phyloP scores from a whole-genome alignment of 2,113 vertebrate genomes.

The Desmodus rotundus region DNA sequence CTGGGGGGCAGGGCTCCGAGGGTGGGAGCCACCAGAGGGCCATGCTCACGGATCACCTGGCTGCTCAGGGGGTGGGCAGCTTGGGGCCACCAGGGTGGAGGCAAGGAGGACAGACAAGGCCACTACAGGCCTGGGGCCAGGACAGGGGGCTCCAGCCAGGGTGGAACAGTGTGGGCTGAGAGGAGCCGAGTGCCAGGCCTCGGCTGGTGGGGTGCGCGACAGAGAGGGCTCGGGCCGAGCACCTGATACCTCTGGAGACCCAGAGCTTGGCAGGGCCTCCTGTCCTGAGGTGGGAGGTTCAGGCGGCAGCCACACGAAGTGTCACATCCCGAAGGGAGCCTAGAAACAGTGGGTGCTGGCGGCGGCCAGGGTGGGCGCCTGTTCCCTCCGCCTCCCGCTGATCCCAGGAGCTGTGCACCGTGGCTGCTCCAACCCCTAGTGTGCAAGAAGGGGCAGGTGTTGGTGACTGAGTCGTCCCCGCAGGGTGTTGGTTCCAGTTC shows the following conservation, averaged over 20 bases:
- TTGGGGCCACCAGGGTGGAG: not conserved
- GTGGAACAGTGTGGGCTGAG: no score
- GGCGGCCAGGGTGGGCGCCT: not conserved
- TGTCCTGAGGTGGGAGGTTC: not conserved
- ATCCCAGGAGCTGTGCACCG: not conserved
- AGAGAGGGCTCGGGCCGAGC: not conserved
- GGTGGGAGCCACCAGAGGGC: not conserved
- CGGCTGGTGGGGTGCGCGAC: not conserved
- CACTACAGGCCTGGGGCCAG: not conserved
- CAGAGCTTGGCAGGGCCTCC: not conserved
- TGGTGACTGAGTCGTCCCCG: not conserved
- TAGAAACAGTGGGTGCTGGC: fast-evolving
- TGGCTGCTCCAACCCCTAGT: not conserved
- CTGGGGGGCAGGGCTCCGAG: not conserved
- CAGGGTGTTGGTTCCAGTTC: not conserved
- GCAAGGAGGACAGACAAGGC: not conserved
- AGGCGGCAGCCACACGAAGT: not conserved
- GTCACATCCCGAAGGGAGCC: not conserved
- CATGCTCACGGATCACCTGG: not conserved
- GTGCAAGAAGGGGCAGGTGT: no score
- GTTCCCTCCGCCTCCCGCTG: not conserved
- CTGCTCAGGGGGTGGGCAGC: not conserved
- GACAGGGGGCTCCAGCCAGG: not conserved
- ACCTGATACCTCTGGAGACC: no score
- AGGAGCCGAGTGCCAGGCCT: not conserved